Conservation (phyloP, 2,113 vertebrate species). For the Dermatemys mawii region DNA sequence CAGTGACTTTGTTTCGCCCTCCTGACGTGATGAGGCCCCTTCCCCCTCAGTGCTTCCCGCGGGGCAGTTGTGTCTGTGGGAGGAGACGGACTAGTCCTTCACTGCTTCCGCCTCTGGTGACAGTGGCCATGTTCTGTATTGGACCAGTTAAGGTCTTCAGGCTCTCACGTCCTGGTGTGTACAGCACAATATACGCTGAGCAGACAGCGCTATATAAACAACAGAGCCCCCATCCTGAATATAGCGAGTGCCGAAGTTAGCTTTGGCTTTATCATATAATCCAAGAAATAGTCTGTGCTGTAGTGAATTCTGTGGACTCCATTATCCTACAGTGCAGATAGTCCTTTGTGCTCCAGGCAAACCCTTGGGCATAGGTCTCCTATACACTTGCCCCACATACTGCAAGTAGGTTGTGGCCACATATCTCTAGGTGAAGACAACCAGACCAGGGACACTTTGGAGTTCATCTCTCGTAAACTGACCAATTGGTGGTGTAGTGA, state of each 20-base stretch:
- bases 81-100: too few species aligned
- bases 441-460: background rate
- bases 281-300: background rate
- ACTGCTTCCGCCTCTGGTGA: too few species aligned
- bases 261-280: background rate
- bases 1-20: too few species aligned
- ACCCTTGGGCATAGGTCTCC: background rate
- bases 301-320: background rate
- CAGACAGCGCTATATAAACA: background rate
- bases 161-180: background rate
- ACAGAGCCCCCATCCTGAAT: background rate
- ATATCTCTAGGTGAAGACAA: background rate
- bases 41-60: too few species aligned
- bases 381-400: background rate
- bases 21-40: too few species aligned
- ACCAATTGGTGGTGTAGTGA: background rate
- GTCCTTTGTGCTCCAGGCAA: background rate
- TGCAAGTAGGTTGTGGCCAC: background rate
- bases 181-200: background rate
- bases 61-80: too few species aligned
- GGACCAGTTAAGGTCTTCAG: background rate
- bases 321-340: background rate
- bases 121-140: too few species aligned
- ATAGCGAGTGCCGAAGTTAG: background rate
- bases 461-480: background rate